A percentile compares a stretch with the other conserved stretches of the same genome.
Evolutionary conservation across 2,113 vertebrate genomes (phyloP).

Genomic region (Telmatochromis sp.): DNA sequence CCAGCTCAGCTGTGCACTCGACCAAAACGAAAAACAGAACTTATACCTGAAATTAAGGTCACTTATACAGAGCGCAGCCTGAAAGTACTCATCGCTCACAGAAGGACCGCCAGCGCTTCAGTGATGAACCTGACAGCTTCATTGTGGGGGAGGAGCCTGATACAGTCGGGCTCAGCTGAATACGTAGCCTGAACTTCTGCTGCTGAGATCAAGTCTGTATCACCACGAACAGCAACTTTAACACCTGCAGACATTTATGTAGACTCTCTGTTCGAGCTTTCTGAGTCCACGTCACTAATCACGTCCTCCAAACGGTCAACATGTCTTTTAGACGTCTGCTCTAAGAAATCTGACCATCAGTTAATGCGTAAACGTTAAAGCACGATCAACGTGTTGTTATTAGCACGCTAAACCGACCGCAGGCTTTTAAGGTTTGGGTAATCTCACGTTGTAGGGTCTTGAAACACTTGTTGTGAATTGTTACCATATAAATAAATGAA

Average conservation of each 20-base stretch:
- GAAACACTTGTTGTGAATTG: neutral
- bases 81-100: neutral
- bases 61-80: neutral
- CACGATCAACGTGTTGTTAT: neutral
- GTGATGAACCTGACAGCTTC: neutral
- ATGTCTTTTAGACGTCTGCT: neutral
- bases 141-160: neutral
- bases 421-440: neutral
- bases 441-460: neutral
- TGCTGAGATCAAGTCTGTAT: fast-evolving
- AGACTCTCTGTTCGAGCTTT: neutral
- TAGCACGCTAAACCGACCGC: neutral
- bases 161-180: neutral
- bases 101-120: neutral
- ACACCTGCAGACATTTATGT: no score
- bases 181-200: fast-evolving
- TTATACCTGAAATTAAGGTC: neutral
- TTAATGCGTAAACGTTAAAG: fast-evolving
- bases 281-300: neutral
- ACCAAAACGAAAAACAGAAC: fast-evolving
- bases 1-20: neutral
- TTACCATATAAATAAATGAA: neutral
- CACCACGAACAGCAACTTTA: fast-evolving
- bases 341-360: neutral
- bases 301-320: fast-evolving